phyloP scores from a whole-genome alignment of 2,888 invertebrate genomes.

The Diloba caeruleocephala region DNA sequence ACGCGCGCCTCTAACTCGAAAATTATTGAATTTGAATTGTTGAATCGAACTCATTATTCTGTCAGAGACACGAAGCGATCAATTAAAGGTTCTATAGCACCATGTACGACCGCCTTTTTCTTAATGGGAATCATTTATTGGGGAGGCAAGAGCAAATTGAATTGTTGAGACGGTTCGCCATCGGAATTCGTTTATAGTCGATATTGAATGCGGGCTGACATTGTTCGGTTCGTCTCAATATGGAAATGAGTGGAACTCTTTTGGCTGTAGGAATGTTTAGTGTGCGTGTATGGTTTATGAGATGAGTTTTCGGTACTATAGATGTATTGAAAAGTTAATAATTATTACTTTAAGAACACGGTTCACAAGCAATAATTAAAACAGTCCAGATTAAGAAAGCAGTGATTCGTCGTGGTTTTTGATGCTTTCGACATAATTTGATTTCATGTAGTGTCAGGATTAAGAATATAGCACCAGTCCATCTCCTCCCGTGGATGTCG shows the following conservation, averaged over 20 bases:
- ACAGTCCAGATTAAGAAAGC: too few relatives aligned
- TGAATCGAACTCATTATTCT: conserved; percentile 67
- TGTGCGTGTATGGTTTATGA: conserved; percentile 39
- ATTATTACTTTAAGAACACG: too few relatives aligned
- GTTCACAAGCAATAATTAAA: too few relatives aligned
- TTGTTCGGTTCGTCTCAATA: conserved; percentile 55
- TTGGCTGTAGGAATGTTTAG: conserved; percentile 52
- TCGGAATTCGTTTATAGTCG: conserved; percentile 71
- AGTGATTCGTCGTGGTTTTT: too few relatives aligned
- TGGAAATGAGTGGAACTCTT: conserved; percentile 60
- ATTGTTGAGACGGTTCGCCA: conserved; percentile 66
- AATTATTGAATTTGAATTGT: conserved; percentile 64
- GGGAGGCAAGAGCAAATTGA: conserved; percentile 68
- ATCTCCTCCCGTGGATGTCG: too few relatives aligned
- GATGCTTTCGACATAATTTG: too few relatives aligned
- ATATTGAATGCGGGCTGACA: conserved; percentile 55
- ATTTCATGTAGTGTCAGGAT: too few relatives aligned
- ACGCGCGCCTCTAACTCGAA: conserved; percentile 36
- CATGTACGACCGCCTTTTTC: conserved; percentile 75
- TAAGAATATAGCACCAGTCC: too few relatives aligned
- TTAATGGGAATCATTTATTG: conserved; percentile 68
- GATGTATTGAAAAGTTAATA: too few relatives aligned
- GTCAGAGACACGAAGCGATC: conserved; percentile 67
- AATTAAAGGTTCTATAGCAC: conserved; percentile 68
- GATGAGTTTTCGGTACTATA: conserved; percentile 26